Conservation (phyloP, 2,113 vertebrate genomes). For the Marcusenius ussheri region DNA sequence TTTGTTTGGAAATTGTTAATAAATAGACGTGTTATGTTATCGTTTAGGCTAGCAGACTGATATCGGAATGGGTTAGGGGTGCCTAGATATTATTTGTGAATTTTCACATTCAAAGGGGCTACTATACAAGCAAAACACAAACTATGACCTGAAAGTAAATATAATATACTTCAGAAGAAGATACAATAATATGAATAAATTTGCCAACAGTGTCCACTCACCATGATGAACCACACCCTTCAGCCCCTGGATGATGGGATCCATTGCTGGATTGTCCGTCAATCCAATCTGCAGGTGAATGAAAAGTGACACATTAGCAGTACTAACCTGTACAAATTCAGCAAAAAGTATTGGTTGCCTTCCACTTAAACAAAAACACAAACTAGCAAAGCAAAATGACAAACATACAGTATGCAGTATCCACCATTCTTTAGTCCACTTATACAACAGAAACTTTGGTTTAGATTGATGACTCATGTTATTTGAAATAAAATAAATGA, state of each 20-base stretch:
- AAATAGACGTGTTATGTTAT: neutral
- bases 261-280: conserved; percentile 89
- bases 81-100: neutral
- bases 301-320: neutral
- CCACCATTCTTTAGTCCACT: neutral
- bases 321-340: neutral
- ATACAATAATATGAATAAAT: neutral
- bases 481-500: neutral
- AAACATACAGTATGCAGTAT: neutral
- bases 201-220: conserved; percentile 57
- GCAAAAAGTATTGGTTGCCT: neutral
- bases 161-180: neutral
- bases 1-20: neutral
- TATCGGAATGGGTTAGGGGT: neutral
- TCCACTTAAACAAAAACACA: neutral
- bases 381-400: neutral
- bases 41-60: neutral
- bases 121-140: neutral
- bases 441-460: neutral
- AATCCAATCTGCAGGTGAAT: conserved; percentile 73
- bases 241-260: conserved; percentile 93
- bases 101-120: neutral
- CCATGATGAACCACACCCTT: conserved; percentile 97
- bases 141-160: neutral
- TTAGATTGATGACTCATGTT: neutral